phyloP scores from a whole-genome alignment of 2,888 invertebrate genomes.

The Globia sparganii region DNA sequence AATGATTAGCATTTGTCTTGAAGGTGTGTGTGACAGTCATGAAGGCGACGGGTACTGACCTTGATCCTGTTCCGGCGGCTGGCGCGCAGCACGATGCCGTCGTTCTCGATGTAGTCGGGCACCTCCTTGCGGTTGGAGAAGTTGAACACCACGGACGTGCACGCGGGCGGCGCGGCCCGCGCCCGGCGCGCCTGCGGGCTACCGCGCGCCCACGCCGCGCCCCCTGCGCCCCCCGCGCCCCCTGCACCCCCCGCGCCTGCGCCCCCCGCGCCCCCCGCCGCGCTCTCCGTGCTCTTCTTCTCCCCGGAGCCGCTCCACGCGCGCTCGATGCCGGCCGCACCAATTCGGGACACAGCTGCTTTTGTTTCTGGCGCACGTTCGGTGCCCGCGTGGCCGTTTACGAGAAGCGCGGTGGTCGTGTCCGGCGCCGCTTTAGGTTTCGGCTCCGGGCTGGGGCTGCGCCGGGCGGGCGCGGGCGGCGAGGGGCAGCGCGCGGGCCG shows the following conservation, averaged over 20 bases:
- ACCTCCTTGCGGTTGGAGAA: conserved; percentile 96
- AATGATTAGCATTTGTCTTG: neutral
- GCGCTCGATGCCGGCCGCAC: conserved; percentile 81
- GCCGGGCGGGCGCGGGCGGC: conserved; percentile 44
- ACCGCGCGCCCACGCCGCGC: conserved; percentile 67
- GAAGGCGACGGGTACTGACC: conserved; percentile 89
- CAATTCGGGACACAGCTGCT: conserved; percentile 72
- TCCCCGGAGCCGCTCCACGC: conserved; percentile 80
- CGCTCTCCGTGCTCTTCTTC: conserved; percentile 68
- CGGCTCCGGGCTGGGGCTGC: conserved; percentile 59
- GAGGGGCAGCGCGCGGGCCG: conserved; percentile 69
- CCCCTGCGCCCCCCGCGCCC: conserved; percentile 61
- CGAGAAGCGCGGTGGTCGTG: conserved; percentile 53
- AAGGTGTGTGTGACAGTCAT: neutral
- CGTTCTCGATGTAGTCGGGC: conserved; percentile 97
- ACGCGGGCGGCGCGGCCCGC: conserved; percentile 81
- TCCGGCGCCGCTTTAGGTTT: conserved; percentile 44
- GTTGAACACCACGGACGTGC: conserved; percentile 96
- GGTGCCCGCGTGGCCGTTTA: conserved; percentile 72
- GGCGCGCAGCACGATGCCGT: conserved; percentile 93
- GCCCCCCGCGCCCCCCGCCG: conserved; percentile 64
- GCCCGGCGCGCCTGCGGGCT: conserved; percentile 63
- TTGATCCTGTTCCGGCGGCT: conserved; percentile 93
- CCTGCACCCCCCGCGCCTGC: conserved; percentile 67
- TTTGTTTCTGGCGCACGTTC: conserved; percentile 59